These are phyloP conservation scores for Dinoponera quadriceps DNA, from an alignment of 1,140 invertebrate genomes.

Conservation along the genomic window DNA sequence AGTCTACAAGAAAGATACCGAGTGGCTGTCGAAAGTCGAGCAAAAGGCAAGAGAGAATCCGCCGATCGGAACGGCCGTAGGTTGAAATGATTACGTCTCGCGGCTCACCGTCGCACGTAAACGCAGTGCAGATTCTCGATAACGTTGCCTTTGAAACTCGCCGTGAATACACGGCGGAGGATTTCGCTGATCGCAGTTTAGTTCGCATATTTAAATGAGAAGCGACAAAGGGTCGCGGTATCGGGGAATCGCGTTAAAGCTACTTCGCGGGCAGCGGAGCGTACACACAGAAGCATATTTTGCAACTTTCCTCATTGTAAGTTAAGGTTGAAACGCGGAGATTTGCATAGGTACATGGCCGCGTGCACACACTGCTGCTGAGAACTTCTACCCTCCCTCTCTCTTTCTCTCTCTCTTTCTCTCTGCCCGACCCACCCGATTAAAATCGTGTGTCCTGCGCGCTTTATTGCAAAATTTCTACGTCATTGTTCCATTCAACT, in stretches of 20 bases:
- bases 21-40: no score
- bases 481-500: not conserved
- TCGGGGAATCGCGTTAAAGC: conserved; percentile 3
- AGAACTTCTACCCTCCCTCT: conserved; percentile 13
- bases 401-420: not conserved
- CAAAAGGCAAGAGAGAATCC: no score
- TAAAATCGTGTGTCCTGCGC: conserved; percentile 14
- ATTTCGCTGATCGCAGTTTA: conserved; percentile 20
- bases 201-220: conserved; percentile 36
- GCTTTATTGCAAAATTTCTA: conserved; percentile 41
- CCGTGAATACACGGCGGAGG: not conserved
- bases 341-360: conserved; percentile 21
- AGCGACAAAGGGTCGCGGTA: conserved; percentile 21
- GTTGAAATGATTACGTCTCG: not conserved
- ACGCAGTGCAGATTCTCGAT: not conserved
- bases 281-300: conserved; percentile 39
- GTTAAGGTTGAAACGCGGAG: conserved; percentile 26
- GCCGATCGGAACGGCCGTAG: no score
- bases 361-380: not conserved
- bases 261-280: not conserved
- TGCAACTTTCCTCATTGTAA: conserved; percentile 52
- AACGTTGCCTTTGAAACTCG: not conserved
- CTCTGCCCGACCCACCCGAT: not conserved
- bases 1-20: no score
- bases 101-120: not conserved